phyloP scores from a whole-genome alignment of 2,888 invertebrate species.

The Augochlorella aurata region DNA sequence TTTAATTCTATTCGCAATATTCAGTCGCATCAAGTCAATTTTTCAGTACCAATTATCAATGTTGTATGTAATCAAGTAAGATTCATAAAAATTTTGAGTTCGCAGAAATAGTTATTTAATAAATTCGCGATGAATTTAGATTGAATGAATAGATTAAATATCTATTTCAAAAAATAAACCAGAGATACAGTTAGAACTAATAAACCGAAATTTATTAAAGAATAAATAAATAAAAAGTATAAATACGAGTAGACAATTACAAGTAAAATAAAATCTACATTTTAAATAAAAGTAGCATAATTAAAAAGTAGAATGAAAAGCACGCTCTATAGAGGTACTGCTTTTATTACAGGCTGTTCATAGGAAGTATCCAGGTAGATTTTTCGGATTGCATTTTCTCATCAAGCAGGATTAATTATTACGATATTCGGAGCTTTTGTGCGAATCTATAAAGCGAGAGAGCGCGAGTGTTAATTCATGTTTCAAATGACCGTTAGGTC shows the following conservation, averaged over 20 bases:
- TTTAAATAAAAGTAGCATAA: background rate
- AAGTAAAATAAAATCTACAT: too few species aligned
- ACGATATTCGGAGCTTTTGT: background rate
- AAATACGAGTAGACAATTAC: too few species aligned
- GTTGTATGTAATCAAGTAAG: too few species aligned
- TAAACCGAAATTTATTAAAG: too few species aligned
- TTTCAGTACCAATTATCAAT: background rate
- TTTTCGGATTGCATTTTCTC: background rate
- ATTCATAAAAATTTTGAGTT: too few species aligned
- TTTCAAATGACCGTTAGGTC: background rate
- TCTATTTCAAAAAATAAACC: too few species aligned
- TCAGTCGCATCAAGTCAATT: background rate
- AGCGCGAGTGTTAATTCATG: slow-evolving; percentile 2
- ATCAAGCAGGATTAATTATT: background rate
- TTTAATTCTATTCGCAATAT: background rate
- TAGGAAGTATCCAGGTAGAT: background rate
- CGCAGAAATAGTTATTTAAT: background rate
- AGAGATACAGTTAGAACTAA: too few species aligned
- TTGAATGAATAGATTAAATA: too few species aligned
- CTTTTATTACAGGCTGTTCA: background rate
- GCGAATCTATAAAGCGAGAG: background rate
- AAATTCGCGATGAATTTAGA: too few species aligned
- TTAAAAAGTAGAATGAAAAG: background rate
- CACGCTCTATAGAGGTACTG: background rate
- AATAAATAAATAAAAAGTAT: too few species aligned